phyloP scores from a whole-genome alignment of 2,113 vertebrate genomes.

The Mus pahari region DNA sequence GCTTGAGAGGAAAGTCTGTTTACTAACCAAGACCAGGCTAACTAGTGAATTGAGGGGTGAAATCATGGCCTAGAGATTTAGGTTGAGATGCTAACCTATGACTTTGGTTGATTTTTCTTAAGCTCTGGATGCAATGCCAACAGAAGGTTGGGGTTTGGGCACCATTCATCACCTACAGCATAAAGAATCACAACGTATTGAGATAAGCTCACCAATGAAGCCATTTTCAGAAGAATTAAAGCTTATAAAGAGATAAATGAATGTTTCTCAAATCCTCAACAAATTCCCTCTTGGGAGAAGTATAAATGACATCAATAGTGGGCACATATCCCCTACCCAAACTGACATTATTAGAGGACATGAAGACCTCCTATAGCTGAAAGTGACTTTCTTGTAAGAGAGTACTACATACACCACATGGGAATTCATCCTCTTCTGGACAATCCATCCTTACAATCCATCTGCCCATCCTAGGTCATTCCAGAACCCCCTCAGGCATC shows the following conservation, averaged over 20 bases:
- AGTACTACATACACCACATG: background rate
- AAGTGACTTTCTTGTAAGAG: background rate
- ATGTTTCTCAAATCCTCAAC: background rate
- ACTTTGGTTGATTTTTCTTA: background rate
- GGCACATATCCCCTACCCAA: background rate
- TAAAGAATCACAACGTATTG: background rate
- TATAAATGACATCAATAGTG: background rate
- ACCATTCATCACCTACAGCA: background rate
- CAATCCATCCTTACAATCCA: background rate
- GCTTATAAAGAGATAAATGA: background rate
- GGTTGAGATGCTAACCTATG: background rate
- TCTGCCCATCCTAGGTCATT: background rate
- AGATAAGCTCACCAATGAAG: background rate
- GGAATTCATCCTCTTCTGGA: background rate
- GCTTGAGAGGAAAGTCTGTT: background rate
- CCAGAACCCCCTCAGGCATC: background rate
- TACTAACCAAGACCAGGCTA: background rate
- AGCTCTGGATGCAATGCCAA: background rate
- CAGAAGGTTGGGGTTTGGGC: background rate
- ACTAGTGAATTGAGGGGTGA: background rate
- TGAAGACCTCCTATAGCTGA: too few species aligned
- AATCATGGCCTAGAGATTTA: background rate
- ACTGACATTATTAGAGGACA: background rate
- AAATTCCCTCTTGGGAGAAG: background rate
- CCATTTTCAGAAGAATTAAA: background rate